Evolutionary conservation across 2,113 vertebrate genomes (phyloP).

Genomic region (Varanus salvator): DNA sequence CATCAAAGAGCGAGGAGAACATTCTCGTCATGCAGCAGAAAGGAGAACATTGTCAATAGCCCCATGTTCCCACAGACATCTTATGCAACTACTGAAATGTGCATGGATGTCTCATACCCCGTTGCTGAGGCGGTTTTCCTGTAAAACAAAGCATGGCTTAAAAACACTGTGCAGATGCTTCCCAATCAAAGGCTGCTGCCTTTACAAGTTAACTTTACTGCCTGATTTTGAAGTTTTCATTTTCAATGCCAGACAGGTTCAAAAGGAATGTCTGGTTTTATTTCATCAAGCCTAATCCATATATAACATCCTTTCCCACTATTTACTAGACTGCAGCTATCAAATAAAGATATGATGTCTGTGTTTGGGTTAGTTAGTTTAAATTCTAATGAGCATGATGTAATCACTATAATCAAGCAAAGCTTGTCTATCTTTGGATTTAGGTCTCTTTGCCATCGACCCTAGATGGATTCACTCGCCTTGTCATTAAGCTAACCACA

Average conservation of each 20-base stretch:
- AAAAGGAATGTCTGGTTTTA: conserved; percentile 87
- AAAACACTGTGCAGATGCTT: conserved; percentile 79
- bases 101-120: conserved; percentile 43
- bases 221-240: conserved; percentile 81
- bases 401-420: conserved; percentile 82
- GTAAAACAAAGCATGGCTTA: conserved; percentile 70
- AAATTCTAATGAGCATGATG: conserved; percentile 82
- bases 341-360: conserved; percentile 85
- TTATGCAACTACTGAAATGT: conserved; percentile 32
- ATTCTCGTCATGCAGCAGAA: conserved; percentile 58
- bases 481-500: conserved; percentile 79
- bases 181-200: conserved; percentile 81
- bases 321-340: conserved; percentile 84
- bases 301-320: conserved; percentile 83
- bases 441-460: conserved; percentile 74
- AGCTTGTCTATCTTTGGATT: conserved; percentile 78
- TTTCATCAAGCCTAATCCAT: conserved; percentile 84
- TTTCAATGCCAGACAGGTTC: conserved; percentile 86
- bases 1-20: conserved; percentile 29
- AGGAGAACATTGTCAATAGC: conserved; percentile 46
- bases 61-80: conserved; percentile 60
- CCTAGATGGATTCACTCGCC: conserved; percentile 70
- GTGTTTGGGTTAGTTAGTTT: conserved; percentile 81
- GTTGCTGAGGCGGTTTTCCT: conserved; percentile 66
- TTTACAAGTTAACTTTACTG: conserved; percentile 87